Percentiles rank a stretch among this genome's conserved stretches.
Evolutionary conservation across 2,113 vertebrate species (phyloP).

Genomic region (Capra hircus): DNA sequence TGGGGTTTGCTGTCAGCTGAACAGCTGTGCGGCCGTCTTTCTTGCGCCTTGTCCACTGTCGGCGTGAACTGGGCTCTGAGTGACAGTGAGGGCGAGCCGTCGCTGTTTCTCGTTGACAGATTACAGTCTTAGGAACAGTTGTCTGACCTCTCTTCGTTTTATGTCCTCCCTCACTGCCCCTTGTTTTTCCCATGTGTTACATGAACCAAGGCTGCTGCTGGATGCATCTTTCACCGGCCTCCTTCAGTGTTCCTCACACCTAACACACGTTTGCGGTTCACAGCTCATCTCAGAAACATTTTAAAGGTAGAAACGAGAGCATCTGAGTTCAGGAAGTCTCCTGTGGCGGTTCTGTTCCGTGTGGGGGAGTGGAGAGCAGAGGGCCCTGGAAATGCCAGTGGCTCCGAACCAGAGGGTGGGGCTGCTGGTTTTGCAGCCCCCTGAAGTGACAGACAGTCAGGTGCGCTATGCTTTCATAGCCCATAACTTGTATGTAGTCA

Average conservation of each 20-base stretch:
- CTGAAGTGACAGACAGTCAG: neutral
- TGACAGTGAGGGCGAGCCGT: neutral
- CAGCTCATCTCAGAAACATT: neutral
- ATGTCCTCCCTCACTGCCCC: neutral
- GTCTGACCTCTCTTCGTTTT: neutral
- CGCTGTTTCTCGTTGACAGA: neutral
- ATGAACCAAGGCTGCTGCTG: accelerated
- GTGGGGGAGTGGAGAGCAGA: neutral
- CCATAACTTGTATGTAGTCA: accelerated
- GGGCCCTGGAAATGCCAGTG: neutral
- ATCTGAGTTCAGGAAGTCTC: accelerated
- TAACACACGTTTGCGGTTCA: accelerated
- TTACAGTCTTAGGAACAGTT: neutral
- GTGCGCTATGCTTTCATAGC: accelerated
- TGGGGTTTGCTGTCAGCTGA: neutral
- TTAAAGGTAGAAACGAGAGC: no score
- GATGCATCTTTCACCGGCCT: accelerated
- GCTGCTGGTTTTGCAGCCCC: neutral
- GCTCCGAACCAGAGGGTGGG: accelerated
- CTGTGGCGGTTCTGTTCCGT: neutral
- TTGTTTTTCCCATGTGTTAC: accelerated
- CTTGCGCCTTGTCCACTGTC: neutral
- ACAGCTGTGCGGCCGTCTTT: neutral
- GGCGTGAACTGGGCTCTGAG: constrained; percentile 8
- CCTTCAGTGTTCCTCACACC: accelerated